Conservation (phyloP, 2,113 vertebrate genomes). For the Gopherus flavomarginatus region DNA sequence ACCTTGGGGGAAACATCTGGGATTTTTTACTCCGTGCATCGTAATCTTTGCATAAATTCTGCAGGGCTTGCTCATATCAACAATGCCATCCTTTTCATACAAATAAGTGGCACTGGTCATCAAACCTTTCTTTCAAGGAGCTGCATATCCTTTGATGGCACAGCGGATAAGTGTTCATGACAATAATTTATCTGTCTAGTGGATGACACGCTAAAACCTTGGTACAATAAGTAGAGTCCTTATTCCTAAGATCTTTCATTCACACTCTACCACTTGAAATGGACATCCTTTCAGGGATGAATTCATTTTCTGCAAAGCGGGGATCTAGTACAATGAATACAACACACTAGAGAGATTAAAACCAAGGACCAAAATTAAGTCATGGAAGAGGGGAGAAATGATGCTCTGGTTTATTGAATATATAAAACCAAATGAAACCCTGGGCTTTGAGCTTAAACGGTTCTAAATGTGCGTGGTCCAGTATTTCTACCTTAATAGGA, state of each 20-base stretch:
- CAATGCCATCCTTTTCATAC: conserved; percentile 7
- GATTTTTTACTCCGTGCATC: too few species aligned
- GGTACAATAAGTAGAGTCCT: conserved; percentile 40
- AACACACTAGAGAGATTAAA: conserved; percentile 41
- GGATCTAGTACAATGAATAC: conserved; percentile 41
- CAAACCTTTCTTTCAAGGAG: conserved; percentile 49
- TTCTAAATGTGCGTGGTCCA: not conserved
- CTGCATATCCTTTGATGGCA: conserved; percentile 31
- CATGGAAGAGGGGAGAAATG: not conserved
- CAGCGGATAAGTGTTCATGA: conserved; percentile 35
- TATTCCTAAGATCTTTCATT: conserved; percentile 47
- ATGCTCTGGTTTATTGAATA: not conserved
- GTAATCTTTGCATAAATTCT: too few species aligned
- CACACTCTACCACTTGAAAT: conserved; percentile 32
- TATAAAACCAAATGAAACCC: not conserved
- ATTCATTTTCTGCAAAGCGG: conserved; percentile 16
- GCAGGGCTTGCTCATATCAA: not conserved
- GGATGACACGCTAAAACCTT: conserved; percentile 45
- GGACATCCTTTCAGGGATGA: conserved; percentile 46
- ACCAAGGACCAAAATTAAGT: conserved; percentile 14
- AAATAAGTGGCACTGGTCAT: conserved; percentile 15
- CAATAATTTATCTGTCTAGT: conserved; percentile 61
- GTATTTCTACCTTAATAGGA: not conserved
- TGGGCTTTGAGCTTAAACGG: not conserved
- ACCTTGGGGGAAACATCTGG: too few species aligned